Conservation (phyloP, 2,888 invertebrate genomes). For the Smittia aterrima region DNA sequence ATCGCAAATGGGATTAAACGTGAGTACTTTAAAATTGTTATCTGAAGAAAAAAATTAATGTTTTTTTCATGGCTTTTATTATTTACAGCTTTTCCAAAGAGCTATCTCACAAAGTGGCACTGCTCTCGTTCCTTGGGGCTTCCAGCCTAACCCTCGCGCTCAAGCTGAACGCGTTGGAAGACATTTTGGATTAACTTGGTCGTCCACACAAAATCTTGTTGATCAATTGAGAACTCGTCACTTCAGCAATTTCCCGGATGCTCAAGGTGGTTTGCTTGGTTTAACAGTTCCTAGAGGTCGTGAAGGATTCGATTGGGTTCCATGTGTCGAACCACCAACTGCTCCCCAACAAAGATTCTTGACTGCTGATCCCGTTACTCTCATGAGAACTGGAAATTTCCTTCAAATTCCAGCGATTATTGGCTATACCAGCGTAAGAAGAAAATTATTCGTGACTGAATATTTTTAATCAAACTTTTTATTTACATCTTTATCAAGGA, state of each 20-base stretch:
- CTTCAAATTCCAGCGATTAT: conserved; percentile 43
- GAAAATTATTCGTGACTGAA: conserved; percentile 29
- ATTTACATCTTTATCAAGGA: background rate
- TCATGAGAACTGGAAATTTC: conserved; percentile 42
- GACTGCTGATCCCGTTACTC: conserved; percentile 37
- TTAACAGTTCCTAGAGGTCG: conserved; percentile 42
- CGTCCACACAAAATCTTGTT: conserved; percentile 47
- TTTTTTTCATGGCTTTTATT: background rate
- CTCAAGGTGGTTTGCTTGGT: conserved; percentile 25
- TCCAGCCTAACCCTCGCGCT: conserved; percentile 58
- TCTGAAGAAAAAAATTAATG: no score
- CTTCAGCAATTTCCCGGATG: background rate
- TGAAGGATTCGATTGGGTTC: conserved; percentile 41
- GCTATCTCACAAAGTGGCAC: conserved; percentile 69
- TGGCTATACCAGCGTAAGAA: conserved; percentile 42
- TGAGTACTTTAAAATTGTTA: background rate
- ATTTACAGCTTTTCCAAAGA: conserved; percentile 55
- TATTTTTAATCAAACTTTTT: background rate
- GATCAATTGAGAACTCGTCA: conserved; percentile 31
- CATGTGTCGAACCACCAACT: conserved; percentile 40
- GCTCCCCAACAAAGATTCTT: conserved; percentile 39
- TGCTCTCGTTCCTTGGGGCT: conserved; percentile 60
- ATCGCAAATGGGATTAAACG: conserved; percentile 9
- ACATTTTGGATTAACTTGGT: conserved; percentile 62
- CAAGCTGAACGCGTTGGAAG: conserved; percentile 60